Percentiles rank a stretch among this genome's conserved stretches.
Conservation (phyloP, 2,888 invertebrate genomes). For the Ecliptopera silaceata region DNA sequence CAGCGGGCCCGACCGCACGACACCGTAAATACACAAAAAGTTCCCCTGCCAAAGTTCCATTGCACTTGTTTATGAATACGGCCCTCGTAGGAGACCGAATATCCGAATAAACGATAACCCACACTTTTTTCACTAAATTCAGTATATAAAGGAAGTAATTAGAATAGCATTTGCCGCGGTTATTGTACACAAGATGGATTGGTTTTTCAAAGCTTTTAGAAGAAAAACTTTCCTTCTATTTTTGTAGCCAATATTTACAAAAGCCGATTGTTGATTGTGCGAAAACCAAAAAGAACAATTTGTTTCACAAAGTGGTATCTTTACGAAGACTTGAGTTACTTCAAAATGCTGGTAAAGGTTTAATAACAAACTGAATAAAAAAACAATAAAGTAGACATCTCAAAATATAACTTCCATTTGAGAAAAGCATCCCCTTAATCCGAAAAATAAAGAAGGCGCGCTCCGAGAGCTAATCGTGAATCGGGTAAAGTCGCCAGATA, state of each 20-base stretch:
- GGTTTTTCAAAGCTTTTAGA: not conserved
- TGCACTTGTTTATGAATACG: constrained; percentile 74
- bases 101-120: constrained; percentile 55
- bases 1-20: constrained; percentile 49
- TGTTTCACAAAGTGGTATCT: not conserved
- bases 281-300: not conserved
- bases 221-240: not conserved
- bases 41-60: constrained; percentile 70
- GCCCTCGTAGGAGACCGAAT: constrained; percentile 54
- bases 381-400: constrained; percentile 12
- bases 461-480: constrained; percentile 37
- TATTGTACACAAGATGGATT: not conserved
- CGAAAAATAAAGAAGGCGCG: constrained; percentile 35
- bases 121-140: constrained; percentile 39
- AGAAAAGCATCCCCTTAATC: constrained; percentile 32
- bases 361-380: constrained; percentile 10
- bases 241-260: not conserved
- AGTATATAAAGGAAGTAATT: constrained; percentile 1
- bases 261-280: not conserved
- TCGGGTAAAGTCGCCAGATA: constrained; percentile 41
- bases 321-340: not conserved
- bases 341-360: constrained; percentile 1
- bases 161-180: not conserved
- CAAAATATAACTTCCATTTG: constrained; percentile 22
- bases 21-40: constrained; percentile 73